Evolutionary conservation across 1,140 invertebrate genomes (phyloP).

Genomic region (Drosophila sulfurigaster): DNA sequence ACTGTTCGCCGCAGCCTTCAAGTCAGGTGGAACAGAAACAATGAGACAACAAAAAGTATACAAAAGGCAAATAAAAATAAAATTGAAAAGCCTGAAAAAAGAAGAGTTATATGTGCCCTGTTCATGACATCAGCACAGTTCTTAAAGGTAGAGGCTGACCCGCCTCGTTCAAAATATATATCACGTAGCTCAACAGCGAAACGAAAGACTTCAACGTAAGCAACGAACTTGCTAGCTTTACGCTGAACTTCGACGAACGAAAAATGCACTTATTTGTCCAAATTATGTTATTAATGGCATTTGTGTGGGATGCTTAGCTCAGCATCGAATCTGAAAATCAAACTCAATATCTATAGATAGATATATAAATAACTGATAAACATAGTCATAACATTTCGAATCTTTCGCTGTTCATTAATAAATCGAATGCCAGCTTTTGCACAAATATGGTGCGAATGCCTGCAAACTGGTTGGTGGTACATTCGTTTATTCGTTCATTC

Average conservation of each 20-base stretch:
- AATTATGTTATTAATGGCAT: slow-evolving; percentile 69
- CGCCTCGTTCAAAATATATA: slow-evolving; percentile 13
- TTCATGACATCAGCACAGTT: slow-evolving; percentile 67
- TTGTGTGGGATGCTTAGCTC: slow-evolving; percentile 52
- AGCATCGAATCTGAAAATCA: slow-evolving; percentile 9
- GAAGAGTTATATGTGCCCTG: slow-evolving; percentile 25
- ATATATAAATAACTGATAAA: slow-evolving; percentile 6
- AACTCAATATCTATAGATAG: slow-evolving; percentile 47
- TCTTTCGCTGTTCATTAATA: slow-evolving; percentile 67
- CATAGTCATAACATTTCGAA: slow-evolving; percentile 33
- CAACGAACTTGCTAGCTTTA: slow-evolving; percentile 54
- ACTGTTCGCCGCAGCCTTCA: slow-evolving; percentile 10
- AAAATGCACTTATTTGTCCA: slow-evolving; percentile 76
- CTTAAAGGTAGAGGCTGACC: slow-evolving; percentile 24
- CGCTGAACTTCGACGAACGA: neutral
- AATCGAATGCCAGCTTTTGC: slow-evolving; percentile 63
- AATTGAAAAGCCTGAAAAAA: slow-evolving; percentile 38
- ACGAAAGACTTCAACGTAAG: slow-evolving; percentile 78
- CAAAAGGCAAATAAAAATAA: slow-evolving; percentile 22
- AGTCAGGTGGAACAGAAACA: slow-evolving; percentile 27
- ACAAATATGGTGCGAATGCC: slow-evolving; percentile 65
- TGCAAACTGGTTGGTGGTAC: slow-evolving; percentile 46
- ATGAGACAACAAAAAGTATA: slow-evolving; percentile 22
- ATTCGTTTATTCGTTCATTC: slow-evolving; percentile 12
- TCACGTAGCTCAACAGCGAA: slow-evolving; percentile 38